Conservation (phyloP, 2,888 invertebrate genomes). For the Perithous albicinctus region DNA sequence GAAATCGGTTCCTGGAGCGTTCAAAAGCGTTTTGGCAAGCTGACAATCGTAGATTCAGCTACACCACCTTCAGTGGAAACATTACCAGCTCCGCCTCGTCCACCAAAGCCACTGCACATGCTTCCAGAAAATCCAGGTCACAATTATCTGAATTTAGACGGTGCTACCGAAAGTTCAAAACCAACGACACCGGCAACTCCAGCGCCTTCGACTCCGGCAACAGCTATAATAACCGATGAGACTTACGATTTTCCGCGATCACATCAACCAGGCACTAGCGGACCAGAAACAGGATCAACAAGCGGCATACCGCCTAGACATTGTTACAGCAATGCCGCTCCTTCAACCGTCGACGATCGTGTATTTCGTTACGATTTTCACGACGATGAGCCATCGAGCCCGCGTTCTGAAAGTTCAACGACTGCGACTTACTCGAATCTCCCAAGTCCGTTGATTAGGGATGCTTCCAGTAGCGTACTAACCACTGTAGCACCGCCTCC, state of each 20-base stretch:
- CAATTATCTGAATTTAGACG: constrained; percentile 85
- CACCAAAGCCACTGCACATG: constrained; percentile 90
- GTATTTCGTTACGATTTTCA: constrained; percentile 87
- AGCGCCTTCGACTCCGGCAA: constrained; percentile 79
- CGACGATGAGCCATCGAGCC: constrained; percentile 80
- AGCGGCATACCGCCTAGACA: constrained; percentile 83
- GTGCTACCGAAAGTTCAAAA: constrained; percentile 82
- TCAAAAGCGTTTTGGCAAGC: constrained; percentile 87
- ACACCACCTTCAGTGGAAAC: constrained; percentile 78
- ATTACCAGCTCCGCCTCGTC: constrained; percentile 89
- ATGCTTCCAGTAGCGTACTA: constrained; percentile 82
- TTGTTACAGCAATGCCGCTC: constrained; percentile 88
- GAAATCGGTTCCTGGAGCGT: constrained; percentile 86
- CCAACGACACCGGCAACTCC: constrained; percentile 82
- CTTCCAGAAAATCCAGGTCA: constrained; percentile 84
- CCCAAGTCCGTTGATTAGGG: constrained; percentile 85
- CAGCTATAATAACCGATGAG: constrained; percentile 85
- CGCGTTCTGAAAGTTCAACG: constrained; percentile 85
- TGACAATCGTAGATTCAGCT: constrained; percentile 81
- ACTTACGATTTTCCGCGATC: constrained; percentile 91
- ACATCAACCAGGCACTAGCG: constrained; percentile 85
- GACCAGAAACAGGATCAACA: constrained; percentile 75
- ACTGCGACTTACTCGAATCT: constrained; percentile 87
- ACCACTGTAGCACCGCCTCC: constrained; percentile 85
- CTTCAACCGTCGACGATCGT: constrained; percentile 85